Conservation (phyloP, 2,888 invertebrate genomes). For the Pristionchus exspectatus region DNA sequence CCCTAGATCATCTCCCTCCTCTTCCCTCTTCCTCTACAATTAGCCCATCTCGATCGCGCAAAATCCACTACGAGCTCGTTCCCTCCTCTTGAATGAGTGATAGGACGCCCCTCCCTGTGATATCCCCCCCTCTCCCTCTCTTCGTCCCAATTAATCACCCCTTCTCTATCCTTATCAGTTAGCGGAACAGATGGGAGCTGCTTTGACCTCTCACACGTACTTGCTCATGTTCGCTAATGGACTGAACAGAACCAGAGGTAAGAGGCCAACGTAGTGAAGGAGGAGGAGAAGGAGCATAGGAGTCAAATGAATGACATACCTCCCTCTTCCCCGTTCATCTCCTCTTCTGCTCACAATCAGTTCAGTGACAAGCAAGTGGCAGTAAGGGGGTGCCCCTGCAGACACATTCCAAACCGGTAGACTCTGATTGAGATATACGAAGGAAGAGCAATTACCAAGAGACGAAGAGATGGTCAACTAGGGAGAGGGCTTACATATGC, state of each 20-base stretch:
- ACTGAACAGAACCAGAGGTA: neutral
- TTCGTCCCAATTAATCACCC: constrained; percentile 29
- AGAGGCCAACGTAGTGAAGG: neutral
- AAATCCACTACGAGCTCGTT: constrained; percentile 36
- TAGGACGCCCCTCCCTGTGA: constrained; percentile 32
- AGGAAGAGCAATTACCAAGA: constrained; percentile 36
- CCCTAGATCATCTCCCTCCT: constrained; percentile 20
- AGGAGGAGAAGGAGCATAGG: neutral
- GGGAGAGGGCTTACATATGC: neutral
- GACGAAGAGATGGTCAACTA: constrained; percentile 18
- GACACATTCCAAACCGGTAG: constrained; percentile 33
- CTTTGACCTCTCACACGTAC: constrained; percentile 13
- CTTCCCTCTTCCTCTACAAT: neutral
- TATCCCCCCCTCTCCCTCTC: neutral
- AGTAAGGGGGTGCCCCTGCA: neutral
- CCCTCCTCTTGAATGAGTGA: neutral
- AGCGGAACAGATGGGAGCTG: neutral
- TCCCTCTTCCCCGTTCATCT: neutral
- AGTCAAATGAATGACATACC: neutral
- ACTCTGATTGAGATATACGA: neutral
- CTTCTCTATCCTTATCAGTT: neutral
- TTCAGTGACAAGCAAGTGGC: constrained; percentile 28
- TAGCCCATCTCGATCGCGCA: constrained; percentile 16
- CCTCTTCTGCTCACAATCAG: neutral
- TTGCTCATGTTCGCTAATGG: neutral